Percentiles rank a stretch among this genome's conserved stretches.
Conservation (phyloP, 1,140 invertebrate genomes). For the Chymomyza costata region DNA sequence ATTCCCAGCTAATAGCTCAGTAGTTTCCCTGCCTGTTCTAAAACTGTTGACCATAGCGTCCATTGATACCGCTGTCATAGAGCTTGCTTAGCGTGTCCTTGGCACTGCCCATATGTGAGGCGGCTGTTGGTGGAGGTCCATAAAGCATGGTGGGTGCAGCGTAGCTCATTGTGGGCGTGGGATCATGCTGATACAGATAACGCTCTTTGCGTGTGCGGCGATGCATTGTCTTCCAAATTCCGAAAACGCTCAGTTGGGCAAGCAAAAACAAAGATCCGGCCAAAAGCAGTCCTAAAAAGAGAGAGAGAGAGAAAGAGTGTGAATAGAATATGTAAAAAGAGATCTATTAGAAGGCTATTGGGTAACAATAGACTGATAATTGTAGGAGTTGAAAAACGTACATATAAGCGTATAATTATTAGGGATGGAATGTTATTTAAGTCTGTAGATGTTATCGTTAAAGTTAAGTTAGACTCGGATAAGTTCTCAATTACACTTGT, state of each 20-base stretch:
- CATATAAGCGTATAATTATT: too few relatives aligned
- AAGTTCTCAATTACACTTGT: too few relatives aligned
- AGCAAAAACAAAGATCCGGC: slow-evolving; percentile 63
- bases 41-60: slow-evolving; percentile 86
- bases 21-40: slow-evolving; percentile 76
- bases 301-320: neutral
- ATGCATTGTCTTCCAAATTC: slow-evolving; percentile 77
- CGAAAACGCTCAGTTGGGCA: slow-evolving; percentile 68
- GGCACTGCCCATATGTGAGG: slow-evolving; percentile 75
- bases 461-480: too few relatives aligned
- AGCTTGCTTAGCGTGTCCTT: slow-evolving; percentile 89
- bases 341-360: too few relatives aligned
- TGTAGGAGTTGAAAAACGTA: too few relatives aligned
- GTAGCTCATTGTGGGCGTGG: slow-evolving; percentile 56
- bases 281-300: slow-evolving; percentile 56
- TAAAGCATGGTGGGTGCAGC: slow-evolving; percentile 65
- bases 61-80: slow-evolving; percentile 85
- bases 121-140: slow-evolving; percentile 46
- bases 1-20: slow-evolving; percentile 59
- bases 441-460: too few relatives aligned
- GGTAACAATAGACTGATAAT: too few relatives aligned
- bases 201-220: slow-evolving; percentile 85
- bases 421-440: too few relatives aligned
- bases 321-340: neutral
- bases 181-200: slow-evolving; percentile 66